phyloP scores from a whole-genome alignment of 1,140 invertebrate genomes.

The Dinothrombium tinctorium region DNA sequence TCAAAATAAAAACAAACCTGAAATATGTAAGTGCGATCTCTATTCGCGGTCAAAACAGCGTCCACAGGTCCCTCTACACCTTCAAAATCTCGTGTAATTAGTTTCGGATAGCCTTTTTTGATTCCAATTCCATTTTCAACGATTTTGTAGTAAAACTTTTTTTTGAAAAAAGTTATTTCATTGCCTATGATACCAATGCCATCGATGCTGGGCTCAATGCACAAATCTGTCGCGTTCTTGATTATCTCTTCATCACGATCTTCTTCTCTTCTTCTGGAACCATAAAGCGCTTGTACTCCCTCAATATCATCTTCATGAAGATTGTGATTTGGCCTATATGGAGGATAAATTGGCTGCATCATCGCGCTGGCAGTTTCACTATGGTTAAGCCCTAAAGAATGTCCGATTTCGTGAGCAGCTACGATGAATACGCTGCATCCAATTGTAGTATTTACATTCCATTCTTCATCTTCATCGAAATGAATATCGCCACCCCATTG shows the following conservation, averaged over 20 bases:
- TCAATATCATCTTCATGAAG: slow-evolving; percentile 24
- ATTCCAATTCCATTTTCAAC: background rate
- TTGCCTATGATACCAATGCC: background rate
- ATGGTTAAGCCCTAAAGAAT: slow-evolving; percentile 24
- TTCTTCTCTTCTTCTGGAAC: slow-evolving; percentile 13
- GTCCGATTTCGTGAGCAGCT: slow-evolving; percentile 25
- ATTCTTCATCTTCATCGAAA: slow-evolving; percentile 28
- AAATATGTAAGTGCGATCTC: too few species aligned
- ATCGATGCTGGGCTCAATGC: background rate
- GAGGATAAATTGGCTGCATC: slow-evolving; percentile 25
- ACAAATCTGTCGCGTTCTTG: background rate
- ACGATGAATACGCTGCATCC: slow-evolving; percentile 27
- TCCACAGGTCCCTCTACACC: slow-evolving; percentile 25
- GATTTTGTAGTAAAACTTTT: background rate
- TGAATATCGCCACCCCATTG: slow-evolving; percentile 25
- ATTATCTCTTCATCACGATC: background rate
- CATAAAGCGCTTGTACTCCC: slow-evolving; percentile 27
- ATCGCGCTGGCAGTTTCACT: slow-evolving; percentile 20
- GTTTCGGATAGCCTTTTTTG: background rate
- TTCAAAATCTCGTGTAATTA: slow-evolving; percentile 1
- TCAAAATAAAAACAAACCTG: too few species aligned
- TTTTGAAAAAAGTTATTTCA: background rate
- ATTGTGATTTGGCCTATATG: slow-evolving; percentile 20
- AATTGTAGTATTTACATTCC: slow-evolving; percentile 18
- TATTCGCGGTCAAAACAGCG: too few species aligned